phyloP scores from a whole-genome alignment of 1,140 invertebrate species.

The Trichonephila clavata region DNA sequence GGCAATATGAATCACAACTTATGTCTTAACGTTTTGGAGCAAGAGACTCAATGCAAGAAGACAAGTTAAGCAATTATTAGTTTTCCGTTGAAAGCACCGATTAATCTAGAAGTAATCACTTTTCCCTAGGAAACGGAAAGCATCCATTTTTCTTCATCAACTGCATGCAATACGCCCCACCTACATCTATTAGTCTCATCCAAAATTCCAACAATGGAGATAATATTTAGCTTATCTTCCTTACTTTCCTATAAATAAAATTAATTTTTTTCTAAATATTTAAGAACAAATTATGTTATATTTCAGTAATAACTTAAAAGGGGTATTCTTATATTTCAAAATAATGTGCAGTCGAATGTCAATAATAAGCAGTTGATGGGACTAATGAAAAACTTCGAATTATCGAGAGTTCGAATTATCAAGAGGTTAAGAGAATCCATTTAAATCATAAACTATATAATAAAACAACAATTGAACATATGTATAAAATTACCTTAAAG shows the following conservation, averaged over 20 bases:
- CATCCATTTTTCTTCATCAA: slow-evolving; percentile 51
- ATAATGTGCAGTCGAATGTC: too few relatives aligned
- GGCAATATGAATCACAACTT: slow-evolving; percentile 51
- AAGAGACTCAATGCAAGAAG: slow-evolving; percentile 15
- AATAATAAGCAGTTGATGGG: too few relatives aligned
- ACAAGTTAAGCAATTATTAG: slow-evolving; percentile 65
- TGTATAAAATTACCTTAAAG: too few relatives aligned
- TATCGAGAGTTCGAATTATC: too few relatives aligned
- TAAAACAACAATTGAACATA: too few relatives aligned
- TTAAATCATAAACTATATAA: too few relatives aligned
- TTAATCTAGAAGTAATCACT: slow-evolving; percentile 61
- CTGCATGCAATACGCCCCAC: slow-evolving; percentile 15
- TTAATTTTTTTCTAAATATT: too few relatives aligned
- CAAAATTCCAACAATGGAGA: background rate
- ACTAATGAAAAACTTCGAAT: too few relatives aligned
- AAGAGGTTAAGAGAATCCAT: too few relatives aligned
- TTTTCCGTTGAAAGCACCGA: slow-evolving; percentile 57
- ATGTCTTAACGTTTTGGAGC: slow-evolving; percentile 10
- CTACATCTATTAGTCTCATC: slow-evolving; percentile 30
- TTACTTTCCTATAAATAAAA: background rate
- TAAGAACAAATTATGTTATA: too few relatives aligned
- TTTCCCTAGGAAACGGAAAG: slow-evolving; percentile 1
- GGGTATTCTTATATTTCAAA: too few relatives aligned
- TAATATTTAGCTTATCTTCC: background rate
- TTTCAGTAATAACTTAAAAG: too few relatives aligned